Percentiles rank a stretch among this genome's conserved stretches.
These are phyloP conservation scores for Pyralis farinalis DNA, from an alignment of 2,888 invertebrate species.

Conservation along the genomic window DNA sequence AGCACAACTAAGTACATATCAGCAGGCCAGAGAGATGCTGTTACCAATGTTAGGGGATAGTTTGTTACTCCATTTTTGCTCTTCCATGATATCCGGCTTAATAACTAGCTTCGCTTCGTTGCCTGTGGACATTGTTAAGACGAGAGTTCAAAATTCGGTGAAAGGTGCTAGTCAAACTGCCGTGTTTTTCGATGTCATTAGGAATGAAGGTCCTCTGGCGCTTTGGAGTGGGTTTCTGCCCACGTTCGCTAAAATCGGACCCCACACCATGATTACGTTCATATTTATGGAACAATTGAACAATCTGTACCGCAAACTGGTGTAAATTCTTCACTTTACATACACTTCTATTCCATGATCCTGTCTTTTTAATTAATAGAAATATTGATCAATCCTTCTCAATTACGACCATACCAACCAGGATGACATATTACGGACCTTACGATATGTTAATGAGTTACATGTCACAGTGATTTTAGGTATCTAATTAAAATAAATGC, in stretches of 20 bases:
- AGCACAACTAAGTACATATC: slow-evolving; percentile 97
- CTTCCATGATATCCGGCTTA: slow-evolving; percentile 97
- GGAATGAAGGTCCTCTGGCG: slow-evolving; percentile 93
- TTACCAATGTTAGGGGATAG: slow-evolving; percentile 84
- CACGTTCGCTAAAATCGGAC: slow-evolving; percentile 96
- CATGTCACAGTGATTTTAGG: too few species aligned
- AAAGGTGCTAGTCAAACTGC: slow-evolving; percentile 87
- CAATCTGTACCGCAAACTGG: slow-evolving; percentile 41
- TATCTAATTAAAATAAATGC: too few species aligned
- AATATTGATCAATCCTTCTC: too few species aligned
- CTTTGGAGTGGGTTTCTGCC: slow-evolving; percentile 98
- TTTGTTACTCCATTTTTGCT: slow-evolving; percentile 91
- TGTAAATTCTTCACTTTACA: too few species aligned
- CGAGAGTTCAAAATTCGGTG: slow-evolving; percentile 97
- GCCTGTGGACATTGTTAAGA: slow-evolving; percentile 99
- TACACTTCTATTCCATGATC: too few species aligned
- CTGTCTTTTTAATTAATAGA: too few species aligned
- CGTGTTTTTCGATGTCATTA: slow-evolving; percentile 88
- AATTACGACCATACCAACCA: too few species aligned
- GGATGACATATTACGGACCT: too few species aligned
- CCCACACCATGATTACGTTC: slow-evolving; percentile 97
- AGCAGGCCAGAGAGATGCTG: slow-evolving; percentile 81
- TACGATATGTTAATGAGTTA: too few species aligned
- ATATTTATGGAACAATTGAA: slow-evolving; percentile 97
- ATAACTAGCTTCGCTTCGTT: slow-evolving; percentile 96